These are phyloP conservation scores for Idris sp. DNA, from an alignment of 1,140 invertebrate species.

Conservation along the genomic window DNA sequence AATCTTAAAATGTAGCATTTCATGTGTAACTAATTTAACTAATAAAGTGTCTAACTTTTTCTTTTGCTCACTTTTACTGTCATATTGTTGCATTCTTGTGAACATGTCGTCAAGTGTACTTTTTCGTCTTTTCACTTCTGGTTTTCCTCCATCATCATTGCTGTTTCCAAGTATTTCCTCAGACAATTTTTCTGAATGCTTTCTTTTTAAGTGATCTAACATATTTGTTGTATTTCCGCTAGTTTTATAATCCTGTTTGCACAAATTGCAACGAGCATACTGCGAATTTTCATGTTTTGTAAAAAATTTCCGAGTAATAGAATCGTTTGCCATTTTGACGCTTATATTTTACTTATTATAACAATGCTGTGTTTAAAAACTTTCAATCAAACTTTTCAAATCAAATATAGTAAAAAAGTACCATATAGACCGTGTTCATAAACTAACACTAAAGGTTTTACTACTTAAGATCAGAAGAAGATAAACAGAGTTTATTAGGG, in stretches of 20 bases:
- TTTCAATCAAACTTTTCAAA: too few relatives aligned
- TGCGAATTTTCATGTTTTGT: conserved; percentile 13
- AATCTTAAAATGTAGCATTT: conserved; percentile 3
- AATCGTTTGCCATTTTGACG: conserved; percentile 17
- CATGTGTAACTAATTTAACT: background rate
- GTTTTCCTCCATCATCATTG: background rate
- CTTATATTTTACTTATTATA: background rate
- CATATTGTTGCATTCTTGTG: conserved; percentile 3
- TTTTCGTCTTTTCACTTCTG: conserved; percentile 2
- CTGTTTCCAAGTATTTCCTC: background rate
- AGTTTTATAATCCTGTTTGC: background rate
- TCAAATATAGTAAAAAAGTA: too few relatives aligned
- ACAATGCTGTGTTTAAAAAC: background rate
- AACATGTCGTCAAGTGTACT: background rate
- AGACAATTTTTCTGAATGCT: conserved; percentile 50
- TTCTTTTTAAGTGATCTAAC: conserved; percentile 57
- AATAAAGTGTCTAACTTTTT: conserved; percentile 13
- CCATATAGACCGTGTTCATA: too few relatives aligned
- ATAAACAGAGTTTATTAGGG: too few relatives aligned
- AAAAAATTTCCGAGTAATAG: conserved; percentile 12
- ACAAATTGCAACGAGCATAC: background rate
- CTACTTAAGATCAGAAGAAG: too few relatives aligned
- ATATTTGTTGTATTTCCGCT: conserved; percentile 1
- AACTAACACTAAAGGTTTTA: too few relatives aligned
- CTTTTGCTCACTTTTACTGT: conserved; percentile 4